Evolutionary conservation across 2,888 invertebrate genomes (phyloP), one percentile per base, ranked within the genome.

Genomic region (Hydriomena furcata): DNA sequence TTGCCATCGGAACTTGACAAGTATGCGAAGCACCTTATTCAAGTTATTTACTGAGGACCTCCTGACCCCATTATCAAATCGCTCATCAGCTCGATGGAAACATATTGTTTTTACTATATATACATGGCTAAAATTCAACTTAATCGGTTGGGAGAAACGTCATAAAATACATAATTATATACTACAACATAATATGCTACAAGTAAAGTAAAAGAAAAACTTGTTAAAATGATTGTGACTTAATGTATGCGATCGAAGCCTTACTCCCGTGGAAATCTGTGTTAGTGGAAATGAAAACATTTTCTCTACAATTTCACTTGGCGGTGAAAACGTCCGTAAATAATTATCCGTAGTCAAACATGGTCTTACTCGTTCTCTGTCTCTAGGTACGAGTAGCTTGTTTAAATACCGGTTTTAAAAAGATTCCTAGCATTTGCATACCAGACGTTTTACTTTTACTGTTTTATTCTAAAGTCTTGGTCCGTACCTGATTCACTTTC

Each of bases 351-450:
- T 20, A 41, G 38, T 44, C 27, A 43, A 50, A 52, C 52, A 49
- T 52, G 31, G 35, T 32, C 42, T 37, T 43, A 24, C 23, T 32
- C 42, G 43, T 49, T 45, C 20, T 40, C 8, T 40, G 31, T 12
- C 23, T 40, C 13, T 36, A 27, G 20, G n/a, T n/a, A n/a, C n/a
- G n/a, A n/a, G 23, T 37, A 24, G 30, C 43, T 41, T 32, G 45
- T 32, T 32, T 41, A 52, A 50, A 51, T 46, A 43, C 44, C 34
- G 35, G 51, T 51, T 52, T 40, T 13, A 24, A 41, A 30, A 50
- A 59, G 25, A 56, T 55, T 59, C 61, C 48, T 24, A n/a, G 41
- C 47, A 66, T 62, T 59, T 36, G 34, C 44, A 61, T 60, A 59
- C 60, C 43, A 43, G 59, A 45, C 49, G 28, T 31, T 27, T 47